Percentiles rank a stretch among this genome's conserved stretches.
phyloP scores from a whole-genome alignment of 2,888 invertebrate species.

The Lasioglossum marginatum region DNA sequence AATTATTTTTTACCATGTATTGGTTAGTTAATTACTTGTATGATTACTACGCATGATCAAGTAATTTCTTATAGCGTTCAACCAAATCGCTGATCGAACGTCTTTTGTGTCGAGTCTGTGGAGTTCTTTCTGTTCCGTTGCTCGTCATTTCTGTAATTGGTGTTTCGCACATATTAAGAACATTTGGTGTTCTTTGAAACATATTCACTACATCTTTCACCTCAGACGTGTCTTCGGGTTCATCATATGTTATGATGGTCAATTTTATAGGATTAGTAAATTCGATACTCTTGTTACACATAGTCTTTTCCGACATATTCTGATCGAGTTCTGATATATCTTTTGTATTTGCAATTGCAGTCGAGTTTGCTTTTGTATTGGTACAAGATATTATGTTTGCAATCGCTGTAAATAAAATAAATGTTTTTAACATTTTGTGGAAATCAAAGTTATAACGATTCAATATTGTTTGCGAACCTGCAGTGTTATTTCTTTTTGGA shows the following conservation, averaged over 20 bases:
- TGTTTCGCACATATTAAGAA: conserved; percentile 52
- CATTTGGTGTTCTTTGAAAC: conserved; percentile 39
- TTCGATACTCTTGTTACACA: conserved; percentile 56
- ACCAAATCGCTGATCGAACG: conserved; percentile 81
- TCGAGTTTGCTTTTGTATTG: conserved; percentile 71
- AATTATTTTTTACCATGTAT: neutral
- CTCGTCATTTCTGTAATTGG: conserved; percentile 45
- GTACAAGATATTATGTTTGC: conserved; percentile 69
- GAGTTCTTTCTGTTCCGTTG: conserved; percentile 17
- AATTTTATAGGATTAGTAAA: conserved; percentile 60
- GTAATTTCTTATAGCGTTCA: conserved; percentile 78
- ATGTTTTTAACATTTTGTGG: neutral
- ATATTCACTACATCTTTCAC: conserved; percentile 26
- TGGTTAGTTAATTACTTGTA: conserved; percentile 9
- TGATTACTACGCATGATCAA: conserved; percentile 49
- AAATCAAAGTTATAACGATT: neutral
- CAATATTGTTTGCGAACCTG: conserved; percentile 50
- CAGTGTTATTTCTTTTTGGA: conserved; percentile 38
- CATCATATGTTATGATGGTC: conserved; percentile 25
- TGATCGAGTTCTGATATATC: conserved; percentile 68
- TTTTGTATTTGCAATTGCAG: conserved; percentile 65
- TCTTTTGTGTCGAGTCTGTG: conserved; percentile 57
- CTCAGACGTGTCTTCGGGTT: conserved; percentile 42
- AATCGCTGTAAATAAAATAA: conserved; percentile 66
- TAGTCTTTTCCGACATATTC: conserved; percentile 61